A percentile compares a stretch with the other conserved stretches of the same genome.
Conservation (phyloP, 2,888 invertebrate species). For the Diaperis boleti region DNA sequence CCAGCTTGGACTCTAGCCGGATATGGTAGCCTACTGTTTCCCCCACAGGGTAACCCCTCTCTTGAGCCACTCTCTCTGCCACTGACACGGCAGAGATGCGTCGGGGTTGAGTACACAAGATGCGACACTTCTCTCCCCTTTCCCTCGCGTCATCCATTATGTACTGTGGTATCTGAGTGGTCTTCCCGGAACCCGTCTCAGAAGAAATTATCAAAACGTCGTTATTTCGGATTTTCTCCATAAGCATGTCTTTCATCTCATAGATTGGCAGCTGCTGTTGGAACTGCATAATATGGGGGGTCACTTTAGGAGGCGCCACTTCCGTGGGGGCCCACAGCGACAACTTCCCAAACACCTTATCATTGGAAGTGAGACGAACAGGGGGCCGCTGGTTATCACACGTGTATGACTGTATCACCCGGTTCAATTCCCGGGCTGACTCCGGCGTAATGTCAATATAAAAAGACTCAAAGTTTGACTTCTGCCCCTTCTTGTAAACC, state of each 20-base stretch:
- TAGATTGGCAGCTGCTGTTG: slow-evolving; percentile 79
- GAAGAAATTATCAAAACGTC: slow-evolving; percentile 82
- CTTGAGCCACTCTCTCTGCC: slow-evolving; percentile 84
- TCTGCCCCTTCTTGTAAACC: slow-evolving; percentile 51
- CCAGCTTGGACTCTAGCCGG: slow-evolving; percentile 86
- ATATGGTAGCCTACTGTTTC: slow-evolving; percentile 81
- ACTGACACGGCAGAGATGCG: slow-evolving; percentile 91
- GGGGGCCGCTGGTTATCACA: background rate
- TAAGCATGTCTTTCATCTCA: slow-evolving; percentile 74
- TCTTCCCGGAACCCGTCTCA: slow-evolving; percentile 95
- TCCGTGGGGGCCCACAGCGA: slow-evolving; percentile 57
- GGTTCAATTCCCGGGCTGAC: slow-evolving; percentile 31
- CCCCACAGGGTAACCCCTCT: slow-evolving; percentile 70
- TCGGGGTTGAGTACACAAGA: slow-evolving; percentile 94
- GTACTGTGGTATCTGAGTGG: slow-evolving; percentile 95
- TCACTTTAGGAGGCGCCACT: slow-evolving; percentile 22
- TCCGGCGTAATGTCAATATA: slow-evolving; percentile 44
- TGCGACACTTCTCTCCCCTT: slow-evolving; percentile 76
- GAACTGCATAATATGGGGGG: slow-evolving; percentile 64
- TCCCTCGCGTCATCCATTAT: slow-evolving; percentile 82
- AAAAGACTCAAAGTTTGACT: slow-evolving; percentile 49
- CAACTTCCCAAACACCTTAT: slow-evolving; percentile 49
- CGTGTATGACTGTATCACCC: slow-evolving; percentile 6
- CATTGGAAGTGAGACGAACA: slow-evolving; percentile 27
- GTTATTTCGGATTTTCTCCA: slow-evolving; percentile 75